phyloP scores from a whole-genome alignment of 2,113 vertebrate species.

The Anthoscopus minutus region DNA sequence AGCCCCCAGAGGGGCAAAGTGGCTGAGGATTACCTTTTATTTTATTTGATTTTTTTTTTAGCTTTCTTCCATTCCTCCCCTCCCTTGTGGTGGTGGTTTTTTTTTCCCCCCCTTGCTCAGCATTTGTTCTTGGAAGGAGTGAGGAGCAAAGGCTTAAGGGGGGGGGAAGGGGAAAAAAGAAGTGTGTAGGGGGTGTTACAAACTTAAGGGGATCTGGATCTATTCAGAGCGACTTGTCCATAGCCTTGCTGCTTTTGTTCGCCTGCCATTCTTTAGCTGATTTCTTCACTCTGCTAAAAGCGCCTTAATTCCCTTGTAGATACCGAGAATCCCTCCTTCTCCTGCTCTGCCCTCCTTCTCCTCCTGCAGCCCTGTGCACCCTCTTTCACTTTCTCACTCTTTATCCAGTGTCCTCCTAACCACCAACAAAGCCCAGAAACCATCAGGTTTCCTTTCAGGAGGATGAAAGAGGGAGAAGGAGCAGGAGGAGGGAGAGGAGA shows the following conservation, averaged over 20 bases:
- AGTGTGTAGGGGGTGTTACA: constrained; percentile 73
- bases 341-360: constrained; percentile 57
- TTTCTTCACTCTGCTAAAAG: constrained; percentile 92
- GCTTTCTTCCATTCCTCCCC: constrained; percentile 62
- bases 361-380: constrained; percentile 45
- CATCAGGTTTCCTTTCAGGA: constrained; percentile 47
- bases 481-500: background rate
- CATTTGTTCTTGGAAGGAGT: constrained; percentile 86
- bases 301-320: constrained; percentile 93
- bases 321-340: constrained; percentile 82
- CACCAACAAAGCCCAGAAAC: constrained; percentile 68
- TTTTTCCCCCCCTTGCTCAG: constrained; percentile 63
- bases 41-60: constrained; percentile 69
- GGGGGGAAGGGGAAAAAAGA: constrained; percentile 49
- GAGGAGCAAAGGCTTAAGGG: constrained; percentile 71
- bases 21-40: constrained; percentile 80
- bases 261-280: constrained; percentile 76
- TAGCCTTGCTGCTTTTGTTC: constrained; percentile 81
- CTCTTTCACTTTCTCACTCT: constrained; percentile 81
- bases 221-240: constrained; percentile 93
- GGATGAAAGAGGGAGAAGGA: constrained; percentile 3
- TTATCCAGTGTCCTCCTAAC: constrained; percentile 58
- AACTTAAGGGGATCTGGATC: constrained; percentile 90
- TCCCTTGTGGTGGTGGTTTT: background rate
- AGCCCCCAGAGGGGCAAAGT: constrained; percentile 76